phyloP scores from a whole-genome alignment of 2,113 vertebrate genomes.

The Zosterops pallidus region DNA sequence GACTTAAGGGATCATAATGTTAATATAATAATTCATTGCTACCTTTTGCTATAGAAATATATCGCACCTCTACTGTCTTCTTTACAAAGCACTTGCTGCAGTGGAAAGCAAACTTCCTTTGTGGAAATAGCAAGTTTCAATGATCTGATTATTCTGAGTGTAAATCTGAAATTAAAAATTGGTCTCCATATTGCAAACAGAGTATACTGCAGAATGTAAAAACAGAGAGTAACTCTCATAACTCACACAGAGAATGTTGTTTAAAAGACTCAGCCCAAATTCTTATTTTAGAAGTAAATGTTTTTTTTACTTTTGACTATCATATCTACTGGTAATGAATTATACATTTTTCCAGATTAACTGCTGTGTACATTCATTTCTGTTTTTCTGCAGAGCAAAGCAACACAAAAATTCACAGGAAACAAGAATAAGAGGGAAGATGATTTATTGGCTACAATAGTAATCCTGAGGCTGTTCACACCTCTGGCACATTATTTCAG shows the following conservation, averaged over 20 bases:
- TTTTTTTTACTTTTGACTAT: background rate
- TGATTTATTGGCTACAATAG: background rate
- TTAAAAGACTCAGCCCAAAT: background rate
- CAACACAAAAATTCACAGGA: background rate
- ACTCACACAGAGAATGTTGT: background rate
- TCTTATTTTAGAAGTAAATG: background rate
- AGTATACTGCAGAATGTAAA: background rate
- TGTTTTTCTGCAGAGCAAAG: background rate
- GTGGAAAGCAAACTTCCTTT: background rate
- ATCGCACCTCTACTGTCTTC: background rate
- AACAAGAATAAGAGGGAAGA: background rate
- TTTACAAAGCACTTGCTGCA: background rate
- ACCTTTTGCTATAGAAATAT: background rate
- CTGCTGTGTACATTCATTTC: background rate
- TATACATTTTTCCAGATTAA: background rate
- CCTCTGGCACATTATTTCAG: background rate
- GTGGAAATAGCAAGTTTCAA: background rate
- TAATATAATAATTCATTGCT: background rate
- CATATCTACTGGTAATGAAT: background rate
- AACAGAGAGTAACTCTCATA: background rate
- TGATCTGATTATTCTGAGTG: background rate
- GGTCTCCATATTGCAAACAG: background rate
- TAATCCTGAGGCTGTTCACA: background rate
- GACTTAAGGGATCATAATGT: background rate
- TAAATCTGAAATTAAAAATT: background rate